Evolutionary conservation across 2,888 invertebrate genomes (phyloP), one percentile per base, ranked within the genome.

Genomic region (Amphipoea oculea): DNA sequence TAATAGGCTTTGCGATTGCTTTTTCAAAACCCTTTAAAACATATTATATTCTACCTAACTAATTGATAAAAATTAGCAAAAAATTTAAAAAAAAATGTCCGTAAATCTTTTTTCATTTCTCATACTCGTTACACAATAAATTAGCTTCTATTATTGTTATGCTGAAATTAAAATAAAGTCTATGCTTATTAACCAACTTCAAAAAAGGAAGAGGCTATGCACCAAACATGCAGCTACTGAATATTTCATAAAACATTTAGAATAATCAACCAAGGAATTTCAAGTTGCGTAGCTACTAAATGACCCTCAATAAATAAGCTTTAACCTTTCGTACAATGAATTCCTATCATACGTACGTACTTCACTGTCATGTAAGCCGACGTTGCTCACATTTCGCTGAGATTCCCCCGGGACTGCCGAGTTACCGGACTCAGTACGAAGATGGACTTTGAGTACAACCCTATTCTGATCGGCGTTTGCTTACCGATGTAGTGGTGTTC

Each of bases 351-450:
- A 76, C 82, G 54, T 84, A 87, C 82, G 75, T 86, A 82, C 78
- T 66, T 89, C 87, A 86, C 79, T 83, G 84, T 83, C 89, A 91
- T 91, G 88, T 92, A 85, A 89, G 74, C 86, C 88, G 62, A 85
- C 69, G 81, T 71, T 82, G 73, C 51, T 74, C 73, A 79, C 86
- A 91, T 91, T 90, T 91, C 71, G 85, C 88, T 74, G 78, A 86
- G 84, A 89, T 91, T 92, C 90, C 91, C 92, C 66, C 63, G 88
- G 91, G 90, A 92, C 85, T 89, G 81, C 88, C 82, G 85, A 88
- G 79, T 89, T 86, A 82, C 79, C 80, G 80, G 76, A 70, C 73
- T 65, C 83, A 88, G 90, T 84, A 82, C 86, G 82, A 85, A 89
- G 87, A 89, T 88, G 73, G 83, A 78, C 84, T 87, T 81, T 63